phyloP scores from a whole-genome alignment of 2,888 invertebrate species.

The Synanthedon myopaeformis region DNA sequence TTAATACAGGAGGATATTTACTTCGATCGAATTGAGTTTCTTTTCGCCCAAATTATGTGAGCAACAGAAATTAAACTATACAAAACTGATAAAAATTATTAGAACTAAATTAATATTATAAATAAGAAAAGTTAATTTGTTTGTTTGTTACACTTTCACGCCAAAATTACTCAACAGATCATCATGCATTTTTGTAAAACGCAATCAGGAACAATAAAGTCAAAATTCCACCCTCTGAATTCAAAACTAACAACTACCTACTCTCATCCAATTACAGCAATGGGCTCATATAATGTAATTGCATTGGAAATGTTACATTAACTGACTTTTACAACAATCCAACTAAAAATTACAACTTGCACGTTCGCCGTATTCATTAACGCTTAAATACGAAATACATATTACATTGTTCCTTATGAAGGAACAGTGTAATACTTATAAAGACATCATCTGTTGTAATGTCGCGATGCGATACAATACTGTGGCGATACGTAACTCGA shows the following conservation, averaged over 20 bases:
- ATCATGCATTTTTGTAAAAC: no score
- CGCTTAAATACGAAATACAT: neutral
- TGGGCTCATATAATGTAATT: neutral
- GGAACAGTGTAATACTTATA: neutral
- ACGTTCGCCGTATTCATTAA: neutral
- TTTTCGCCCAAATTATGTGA: no score
- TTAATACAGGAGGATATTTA: no score
- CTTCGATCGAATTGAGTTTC: no score
- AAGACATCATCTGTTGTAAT: neutral
- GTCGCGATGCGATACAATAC: neutral
- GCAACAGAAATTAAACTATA: no score
- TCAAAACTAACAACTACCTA: neutral
- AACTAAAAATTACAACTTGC: neutral
- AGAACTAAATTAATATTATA: no score
- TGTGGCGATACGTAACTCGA: slow-evolving; percentile 5
- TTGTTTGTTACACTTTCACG: no score
- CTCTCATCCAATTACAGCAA: neutral
- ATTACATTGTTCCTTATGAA: neutral
- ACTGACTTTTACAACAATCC: neutral
- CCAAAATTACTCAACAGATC: no score
- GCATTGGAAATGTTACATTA: neutral
- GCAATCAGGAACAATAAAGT: no score
- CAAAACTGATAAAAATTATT: no score
- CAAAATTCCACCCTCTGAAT: neutral
- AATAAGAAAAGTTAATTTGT: no score